These are phyloP conservation scores for Sycobia sp. DNA, from an alignment of 1,140 invertebrate species.

Conservation along the genomic window DNA sequence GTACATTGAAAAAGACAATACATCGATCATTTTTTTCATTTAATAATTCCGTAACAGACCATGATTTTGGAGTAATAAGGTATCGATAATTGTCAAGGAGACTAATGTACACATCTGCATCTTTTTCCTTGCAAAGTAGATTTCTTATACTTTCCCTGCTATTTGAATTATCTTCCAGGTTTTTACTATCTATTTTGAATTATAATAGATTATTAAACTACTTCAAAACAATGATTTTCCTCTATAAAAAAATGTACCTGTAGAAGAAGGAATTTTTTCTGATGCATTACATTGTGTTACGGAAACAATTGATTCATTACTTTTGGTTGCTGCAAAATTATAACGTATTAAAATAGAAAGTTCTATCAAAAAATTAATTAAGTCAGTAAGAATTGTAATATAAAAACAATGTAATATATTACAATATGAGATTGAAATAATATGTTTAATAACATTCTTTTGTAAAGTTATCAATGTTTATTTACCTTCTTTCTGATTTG, in stretches of 20 bases:
- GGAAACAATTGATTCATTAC: neutral
- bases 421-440: too few relatives aligned
- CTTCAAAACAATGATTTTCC: neutral
- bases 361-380: too few relatives aligned
- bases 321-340: neutral
- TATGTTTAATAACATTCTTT: too few relatives aligned
- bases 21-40: constrained; percentile 22
- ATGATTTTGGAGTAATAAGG: constrained; percentile 26
- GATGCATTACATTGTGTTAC: neutral
- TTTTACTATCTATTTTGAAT: constrained; percentile 1
- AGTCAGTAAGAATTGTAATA: too few relatives aligned
- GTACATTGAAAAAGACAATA: constrained; percentile 24
- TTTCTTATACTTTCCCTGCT: constrained; percentile 6
- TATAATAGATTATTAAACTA: neutral
- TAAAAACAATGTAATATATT: too few relatives aligned
- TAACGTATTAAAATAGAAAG: too few relatives aligned
- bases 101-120: constrained; percentile 18
- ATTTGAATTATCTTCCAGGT: neutral
- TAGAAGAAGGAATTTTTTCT: neutral
- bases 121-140: constrained; percentile 9
- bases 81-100: constrained; percentile 30
- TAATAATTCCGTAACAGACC: constrained; percentile 26
- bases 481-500: neutral
- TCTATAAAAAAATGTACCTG: constrained; percentile 1
- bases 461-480: neutral